phyloP scores from a whole-genome alignment of 1,140 invertebrate genomes.

The Zelostemma sp. region DNA sequence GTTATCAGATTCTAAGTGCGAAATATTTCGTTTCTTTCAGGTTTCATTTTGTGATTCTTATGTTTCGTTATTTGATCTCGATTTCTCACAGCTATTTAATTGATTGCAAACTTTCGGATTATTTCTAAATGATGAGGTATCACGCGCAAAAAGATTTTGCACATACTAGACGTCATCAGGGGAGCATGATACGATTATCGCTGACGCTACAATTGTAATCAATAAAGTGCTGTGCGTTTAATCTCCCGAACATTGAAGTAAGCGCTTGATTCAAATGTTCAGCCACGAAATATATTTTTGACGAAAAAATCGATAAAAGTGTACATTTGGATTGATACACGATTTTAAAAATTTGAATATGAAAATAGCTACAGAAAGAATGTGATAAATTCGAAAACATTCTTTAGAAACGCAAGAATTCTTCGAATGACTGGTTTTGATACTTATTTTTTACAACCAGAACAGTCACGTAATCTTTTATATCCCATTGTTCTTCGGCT shows the following conservation, averaged over 20 bases:
- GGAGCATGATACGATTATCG: slow-evolving; percentile 34
- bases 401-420: too few species aligned
- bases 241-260: slow-evolving; percentile 17
- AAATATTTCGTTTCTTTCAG: too few species aligned
- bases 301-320: too few species aligned
- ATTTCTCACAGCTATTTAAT: too few species aligned
- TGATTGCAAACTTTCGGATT: neutral
- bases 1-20: too few species aligned
- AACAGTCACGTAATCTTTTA: neutral
- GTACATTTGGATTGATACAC: too few species aligned
- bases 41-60: too few species aligned
- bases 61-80: too few species aligned
- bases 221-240: slow-evolving; percentile 28
- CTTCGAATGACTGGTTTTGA: neutral
- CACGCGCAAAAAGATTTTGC: slow-evolving; percentile 8
- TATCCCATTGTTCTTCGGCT: neutral
- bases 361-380: too few species aligned
- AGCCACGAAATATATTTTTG: slow-evolving; percentile 28
- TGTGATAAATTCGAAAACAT: too few species aligned
- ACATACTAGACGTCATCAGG: slow-evolving; percentile 17
- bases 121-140: slow-evolving; percentile 14
- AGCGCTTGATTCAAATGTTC: slow-evolving; percentile 30
- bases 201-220: slow-evolving; percentile 26
- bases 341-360: too few species aligned
- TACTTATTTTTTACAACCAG: neutral